phyloP scores from a whole-genome alignment of 2,113 vertebrate species.

The Gobio gobio region DNA sequence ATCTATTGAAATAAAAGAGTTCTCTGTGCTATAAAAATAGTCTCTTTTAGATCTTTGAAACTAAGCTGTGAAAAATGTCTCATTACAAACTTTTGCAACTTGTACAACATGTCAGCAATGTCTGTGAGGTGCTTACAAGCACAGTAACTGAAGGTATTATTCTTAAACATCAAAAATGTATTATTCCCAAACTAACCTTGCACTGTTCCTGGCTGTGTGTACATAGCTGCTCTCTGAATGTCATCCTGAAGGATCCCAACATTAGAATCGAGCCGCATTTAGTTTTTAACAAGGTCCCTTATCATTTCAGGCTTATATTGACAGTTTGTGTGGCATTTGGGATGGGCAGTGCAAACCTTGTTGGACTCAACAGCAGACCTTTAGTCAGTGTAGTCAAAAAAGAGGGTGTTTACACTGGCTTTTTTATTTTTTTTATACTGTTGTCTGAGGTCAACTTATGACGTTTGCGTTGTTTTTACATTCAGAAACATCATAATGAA shows the following conservation, averaged over 20 bases:
- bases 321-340: background rate
- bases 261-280: background rate
- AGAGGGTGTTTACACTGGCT: too few relatives aligned
- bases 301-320: background rate
- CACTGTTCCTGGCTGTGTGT: background rate
- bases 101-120: background rate
- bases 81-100: slow-evolving; percentile 8
- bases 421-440: too few relatives aligned
- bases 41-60: slow-evolving; percentile 2
- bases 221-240: background rate
- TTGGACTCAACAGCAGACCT: background rate
- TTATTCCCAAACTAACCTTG: background rate
- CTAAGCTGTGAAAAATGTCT: background rate
- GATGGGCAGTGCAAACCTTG: background rate
- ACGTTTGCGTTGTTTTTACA: too few relatives aligned
- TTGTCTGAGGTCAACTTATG: too few relatives aligned
- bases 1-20: background rate
- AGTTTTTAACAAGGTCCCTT: background rate
- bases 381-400: too few relatives aligned
- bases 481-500: too few relatives aligned
- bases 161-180: background rate
- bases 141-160: background rate
- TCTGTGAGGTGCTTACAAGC: background rate
- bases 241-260: background rate
- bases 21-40: background rate